Evolutionary conservation across 2,888 invertebrate genomes (phyloP).

Genomic region (Catocala nupta): DNA sequence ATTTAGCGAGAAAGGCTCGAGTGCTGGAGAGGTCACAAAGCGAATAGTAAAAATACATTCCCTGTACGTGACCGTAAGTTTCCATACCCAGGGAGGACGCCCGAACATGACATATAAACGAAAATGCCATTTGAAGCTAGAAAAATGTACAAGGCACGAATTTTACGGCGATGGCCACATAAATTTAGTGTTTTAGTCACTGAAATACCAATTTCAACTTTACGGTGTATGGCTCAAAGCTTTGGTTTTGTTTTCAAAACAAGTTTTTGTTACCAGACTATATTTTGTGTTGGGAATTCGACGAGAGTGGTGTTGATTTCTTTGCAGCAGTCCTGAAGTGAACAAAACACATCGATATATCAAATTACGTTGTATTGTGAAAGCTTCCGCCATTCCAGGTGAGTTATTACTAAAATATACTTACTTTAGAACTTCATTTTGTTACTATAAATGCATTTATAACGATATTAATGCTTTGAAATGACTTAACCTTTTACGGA

Average conservation of each 20-base stretch:
- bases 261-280: not conserved
- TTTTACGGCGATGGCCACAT: constrained; percentile 55
- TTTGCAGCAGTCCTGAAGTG: not conserved
- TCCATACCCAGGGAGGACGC: constrained; percentile 60
- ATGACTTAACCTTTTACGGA: too few relatives aligned
- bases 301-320: not conserved
- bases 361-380: too few relatives aligned
- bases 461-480: too few relatives aligned
- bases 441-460: too few relatives aligned
- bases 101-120: constrained; percentile 69
- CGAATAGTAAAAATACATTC: constrained; percentile 77
- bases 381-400: too few relatives aligned
- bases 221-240: not conserved
- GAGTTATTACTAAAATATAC: too few relatives aligned
- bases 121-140: constrained; percentile 62
- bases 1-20: constrained; percentile 73
- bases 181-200: constrained; percentile 48
- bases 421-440: too few relatives aligned
- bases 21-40: constrained; percentile 65
- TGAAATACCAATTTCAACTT: constrained; percentile 38
- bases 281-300: constrained; percentile 1
- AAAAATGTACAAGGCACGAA: constrained; percentile 59
- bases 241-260: not conserved
- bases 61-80: constrained; percentile 73
- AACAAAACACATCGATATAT: not conserved